Percentiles rank a stretch among this genome's conserved stretches.
Conservation (phyloP, 2,888 invertebrate species). For the Pemphredon lugubris region DNA sequence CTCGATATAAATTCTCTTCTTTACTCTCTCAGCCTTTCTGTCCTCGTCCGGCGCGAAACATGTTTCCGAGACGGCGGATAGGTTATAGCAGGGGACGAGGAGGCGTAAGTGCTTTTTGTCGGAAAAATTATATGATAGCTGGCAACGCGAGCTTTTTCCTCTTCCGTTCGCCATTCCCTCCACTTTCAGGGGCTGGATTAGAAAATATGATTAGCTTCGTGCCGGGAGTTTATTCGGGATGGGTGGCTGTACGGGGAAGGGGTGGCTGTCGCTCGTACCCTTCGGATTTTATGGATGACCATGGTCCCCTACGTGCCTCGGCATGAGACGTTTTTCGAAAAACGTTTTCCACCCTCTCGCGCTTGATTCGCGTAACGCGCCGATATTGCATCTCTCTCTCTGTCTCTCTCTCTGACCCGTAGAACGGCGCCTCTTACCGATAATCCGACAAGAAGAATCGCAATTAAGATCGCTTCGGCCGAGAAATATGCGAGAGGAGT, state of each 20-base stretch:
- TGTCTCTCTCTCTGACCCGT: neutral
- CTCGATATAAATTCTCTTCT: slow-evolving; percentile 76
- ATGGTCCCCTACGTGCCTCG: slow-evolving; percentile 69
- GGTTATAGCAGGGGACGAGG: slow-evolving; percentile 61
- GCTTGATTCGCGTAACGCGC: slow-evolving; percentile 51
- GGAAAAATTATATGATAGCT: slow-evolving; percentile 79
- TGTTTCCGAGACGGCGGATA: slow-evolving; percentile 70
- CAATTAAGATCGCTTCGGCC: no score
- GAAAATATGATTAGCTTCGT: slow-evolving; percentile 79
- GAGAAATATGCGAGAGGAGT: no score
- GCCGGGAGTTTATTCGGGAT: slow-evolving; percentile 70
- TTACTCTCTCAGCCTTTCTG: slow-evolving; percentile 51
- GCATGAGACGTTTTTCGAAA: slow-evolving; percentile 51
- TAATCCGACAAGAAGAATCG: no score
- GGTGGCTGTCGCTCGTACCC: slow-evolving; percentile 66
- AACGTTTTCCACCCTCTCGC: slow-evolving; percentile 35
- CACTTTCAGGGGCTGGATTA: slow-evolving; percentile 75
- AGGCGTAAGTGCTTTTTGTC: slow-evolving; percentile 79
- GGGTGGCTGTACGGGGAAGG: slow-evolving; percentile 46
- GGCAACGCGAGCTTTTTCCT: slow-evolving; percentile 69
- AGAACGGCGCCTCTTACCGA: no score
- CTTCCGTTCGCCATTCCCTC: slow-evolving; percentile 59
- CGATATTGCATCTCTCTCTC: neutral
- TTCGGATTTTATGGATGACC: slow-evolving; percentile 73
- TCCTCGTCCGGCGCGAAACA: slow-evolving; percentile 69